Evolutionary conservation across 2,888 invertebrate species (phyloP).

Genomic region (Athalia circularis): DNA sequence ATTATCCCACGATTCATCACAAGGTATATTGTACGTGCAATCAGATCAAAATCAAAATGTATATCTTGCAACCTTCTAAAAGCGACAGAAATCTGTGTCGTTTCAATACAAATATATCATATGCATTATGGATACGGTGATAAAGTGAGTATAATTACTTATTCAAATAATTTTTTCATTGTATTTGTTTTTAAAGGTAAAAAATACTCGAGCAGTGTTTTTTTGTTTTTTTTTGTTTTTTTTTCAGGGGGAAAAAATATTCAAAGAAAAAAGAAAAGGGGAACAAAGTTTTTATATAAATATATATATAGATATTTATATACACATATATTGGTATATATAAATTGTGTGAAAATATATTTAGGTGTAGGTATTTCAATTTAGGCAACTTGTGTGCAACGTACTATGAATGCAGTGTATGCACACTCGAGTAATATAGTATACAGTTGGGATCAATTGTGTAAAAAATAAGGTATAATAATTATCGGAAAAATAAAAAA

Average conservation of each 20-base stretch:
- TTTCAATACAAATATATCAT: too few relatives aligned
- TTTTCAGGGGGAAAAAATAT: too few relatives aligned
- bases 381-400: background rate
- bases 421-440: too few relatives aligned
- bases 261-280: background rate
- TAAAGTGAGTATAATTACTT: too few relatives aligned
- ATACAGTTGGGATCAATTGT: background rate
- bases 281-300: background rate
- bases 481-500: background rate
- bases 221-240: background rate
- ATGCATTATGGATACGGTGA: too few relatives aligned
- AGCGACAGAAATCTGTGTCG: too few relatives aligned
- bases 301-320: background rate
- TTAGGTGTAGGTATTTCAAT: background rate
- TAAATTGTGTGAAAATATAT: background rate
- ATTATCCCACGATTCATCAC: slow-evolving; percentile 31
- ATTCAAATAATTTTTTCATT: too few relatives aligned
- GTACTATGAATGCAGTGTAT: too few relatives aligned
- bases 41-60: slow-evolving; percentile 30
- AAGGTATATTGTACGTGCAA: background rate
- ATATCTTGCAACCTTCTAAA: slow-evolving; percentile 23
- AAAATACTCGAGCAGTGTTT: slow-evolving; percentile 19
- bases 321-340: slow-evolving; percentile 10
- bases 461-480: background rate
- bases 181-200: background rate